Evolutionary conservation across 2,888 invertebrate genomes (phyloP), one percentile per base, ranked within the genome.

Genomic region (Operophtera brumata): DNA sequence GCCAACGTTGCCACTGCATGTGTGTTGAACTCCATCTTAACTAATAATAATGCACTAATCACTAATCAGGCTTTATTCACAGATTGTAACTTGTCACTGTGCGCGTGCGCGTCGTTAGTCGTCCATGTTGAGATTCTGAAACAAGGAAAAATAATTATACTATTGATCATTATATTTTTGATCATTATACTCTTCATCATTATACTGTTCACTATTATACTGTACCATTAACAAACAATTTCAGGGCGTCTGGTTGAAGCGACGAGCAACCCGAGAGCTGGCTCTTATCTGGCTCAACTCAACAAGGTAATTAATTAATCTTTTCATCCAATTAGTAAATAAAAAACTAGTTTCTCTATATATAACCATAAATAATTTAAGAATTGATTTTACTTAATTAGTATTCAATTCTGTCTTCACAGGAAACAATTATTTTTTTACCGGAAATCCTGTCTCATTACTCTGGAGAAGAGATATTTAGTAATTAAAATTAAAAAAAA

Each of bases 71-170:
- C 59, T 71, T 45, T 11, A n/a, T 28, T 12, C 49, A 49, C 40
- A 14, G 10, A 26, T 25, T 45, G 14, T 65, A 50, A 51, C 40
- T 66, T 59, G 42, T 56, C 59, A 51, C 56, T 51, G 48, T 39
- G 14, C 10, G 49, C n/a, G 48, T 39, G 14, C 10, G 49, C n/a
- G 35, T 13, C 45, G 28, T 78, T 75, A 84, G 66, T 77, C 80
- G 78, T 78, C 71, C 84, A 85, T 85, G 61, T 61, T 67, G 61
- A 59, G 61, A 63, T 53, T 70, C 86, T 85, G 86, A 2, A 83
- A 84, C 73, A 75, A 82, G 52, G 42, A 56, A 47, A 50, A 57
- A 32, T 12, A 30, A 26, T 49, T 20, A 20, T 20, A 20, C 20
- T 20, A 20, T 20, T 20, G 20, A 20, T 20, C 20, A 20, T 20